phyloP scores from a whole-genome alignment of 2,797 vertebrate genomes.

The Tragopan temminckii region DNA sequence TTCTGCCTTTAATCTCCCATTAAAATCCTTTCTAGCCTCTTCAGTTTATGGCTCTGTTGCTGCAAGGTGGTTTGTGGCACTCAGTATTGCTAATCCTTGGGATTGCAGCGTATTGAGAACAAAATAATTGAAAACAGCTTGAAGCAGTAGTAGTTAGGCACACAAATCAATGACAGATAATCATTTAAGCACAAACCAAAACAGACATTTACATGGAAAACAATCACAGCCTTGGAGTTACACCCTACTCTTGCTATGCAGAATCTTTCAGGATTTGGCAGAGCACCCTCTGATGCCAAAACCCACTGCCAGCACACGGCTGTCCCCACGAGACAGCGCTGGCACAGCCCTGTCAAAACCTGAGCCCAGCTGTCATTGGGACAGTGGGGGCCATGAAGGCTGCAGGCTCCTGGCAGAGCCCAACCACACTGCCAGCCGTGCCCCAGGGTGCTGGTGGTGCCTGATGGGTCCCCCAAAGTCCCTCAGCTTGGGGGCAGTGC shows the following conservation, averaged over 20 bases:
- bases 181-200: conserved; percentile 77
- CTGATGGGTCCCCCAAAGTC: not conserved
- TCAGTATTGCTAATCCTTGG: conserved; percentile 69
- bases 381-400: not conserved
- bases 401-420: not conserved
- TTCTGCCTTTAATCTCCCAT: conserved; percentile 75
- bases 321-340: not conserved
- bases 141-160: conserved; percentile 74
- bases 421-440: not conserved
- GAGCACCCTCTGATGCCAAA: not conserved
- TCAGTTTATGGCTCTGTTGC: conserved; percentile 78
- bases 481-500: not conserved
- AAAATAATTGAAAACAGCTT: conserved; percentile 78
- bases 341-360: not conserved
- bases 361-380: not conserved
- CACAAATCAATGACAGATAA: conserved; percentile 79
- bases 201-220: conserved; percentile 68
- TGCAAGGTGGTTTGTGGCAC: conserved; percentile 67
- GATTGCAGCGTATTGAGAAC: conserved; percentile 65
- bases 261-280: conserved; percentile 56
- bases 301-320: not conserved
- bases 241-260: conserved; percentile 37
- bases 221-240: conserved; percentile 52
- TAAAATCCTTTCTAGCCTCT: conserved; percentile 77
- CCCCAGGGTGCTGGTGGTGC: rapidly evolving